phyloP scores from a whole-genome alignment of 2,113 vertebrate genomes.

The Hippocampus mohnikei region DNA sequence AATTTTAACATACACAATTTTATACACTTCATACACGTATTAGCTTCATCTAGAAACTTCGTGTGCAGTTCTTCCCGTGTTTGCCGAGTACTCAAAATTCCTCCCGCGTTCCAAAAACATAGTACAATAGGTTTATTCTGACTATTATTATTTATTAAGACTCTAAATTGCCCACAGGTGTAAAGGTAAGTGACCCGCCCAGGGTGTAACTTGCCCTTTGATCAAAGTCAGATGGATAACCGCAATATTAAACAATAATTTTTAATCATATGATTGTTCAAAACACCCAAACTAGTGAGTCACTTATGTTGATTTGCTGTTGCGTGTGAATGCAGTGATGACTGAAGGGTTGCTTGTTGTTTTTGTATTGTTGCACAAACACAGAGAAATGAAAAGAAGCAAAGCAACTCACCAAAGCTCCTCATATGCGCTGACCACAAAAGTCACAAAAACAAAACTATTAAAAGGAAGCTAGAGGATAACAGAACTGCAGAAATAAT shows the following conservation, averaged over 20 bases:
- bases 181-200: not conserved
- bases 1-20: not conserved
- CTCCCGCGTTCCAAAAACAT: not conserved
- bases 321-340: not conserved
- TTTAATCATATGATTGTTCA: not conserved
- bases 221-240: not conserved
- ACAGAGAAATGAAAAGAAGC: conserved; percentile 5
- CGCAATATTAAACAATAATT: not conserved
- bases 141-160: too few relatives aligned
- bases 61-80: not conserved
- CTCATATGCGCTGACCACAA: conserved; percentile 87
- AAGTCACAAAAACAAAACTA: conserved; percentile 67
- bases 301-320: not conserved
- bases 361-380: not conserved
- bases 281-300: conserved; percentile 12
- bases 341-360: not conserved
- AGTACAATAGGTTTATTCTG: not conserved
- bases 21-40: too few relatives aligned
- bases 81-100: not conserved
- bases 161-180: not conserved
- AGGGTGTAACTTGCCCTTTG: not conserved
- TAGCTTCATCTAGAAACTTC: too few relatives aligned
- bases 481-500: conserved; percentile 53
- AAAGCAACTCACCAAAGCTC: conserved; percentile 93
- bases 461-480: conserved; percentile 56